phyloP scores from a whole-genome alignment of 2,888 invertebrate genomes.

The Tipula confusa region DNA sequence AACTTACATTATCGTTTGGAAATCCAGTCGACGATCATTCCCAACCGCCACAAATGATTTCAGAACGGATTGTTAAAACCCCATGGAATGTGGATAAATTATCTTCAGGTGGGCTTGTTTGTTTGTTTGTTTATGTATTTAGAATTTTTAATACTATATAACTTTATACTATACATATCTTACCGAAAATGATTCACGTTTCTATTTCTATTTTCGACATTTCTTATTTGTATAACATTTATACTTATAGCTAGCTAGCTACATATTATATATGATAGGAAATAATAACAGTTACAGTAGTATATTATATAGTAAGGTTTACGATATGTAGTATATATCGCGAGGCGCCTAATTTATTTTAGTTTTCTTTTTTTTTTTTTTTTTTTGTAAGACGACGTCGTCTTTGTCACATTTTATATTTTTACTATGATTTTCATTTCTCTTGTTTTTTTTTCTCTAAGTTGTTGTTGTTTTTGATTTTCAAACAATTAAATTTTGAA shows the following conservation, averaged over 20 bases:
- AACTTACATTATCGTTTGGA: not conserved
- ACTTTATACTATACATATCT: not conserved
- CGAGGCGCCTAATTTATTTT: conserved; percentile 20
- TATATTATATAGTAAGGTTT: not conserved
- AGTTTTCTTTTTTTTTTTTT: not conserved
- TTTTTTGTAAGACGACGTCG: not conserved
- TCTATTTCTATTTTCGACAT: conserved; percentile 25
- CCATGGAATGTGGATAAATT: conserved; percentile 30
- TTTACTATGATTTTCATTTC: not conserved
- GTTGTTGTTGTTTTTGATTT: not conserved
- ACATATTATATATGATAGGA: not conserved
- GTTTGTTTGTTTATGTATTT: not conserved
- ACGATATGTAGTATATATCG: not conserved
- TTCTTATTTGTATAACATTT: not conserved
- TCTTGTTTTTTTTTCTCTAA: not conserved
- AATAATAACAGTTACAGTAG: conserved; percentile 20
- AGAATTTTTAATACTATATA: not conserved
- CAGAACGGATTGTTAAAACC: conserved; percentile 5
- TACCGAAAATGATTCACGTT: not conserved
- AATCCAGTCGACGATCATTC: not conserved
- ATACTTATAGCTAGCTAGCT: no score
- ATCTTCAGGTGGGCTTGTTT: conserved; percentile 21
- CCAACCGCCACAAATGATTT: not conserved
- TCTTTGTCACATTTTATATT: not conserved
- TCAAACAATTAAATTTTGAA: conserved; percentile 5